Conservation (phyloP, 2,113 vertebrate species). For the Bagarius yarrelli region DNA sequence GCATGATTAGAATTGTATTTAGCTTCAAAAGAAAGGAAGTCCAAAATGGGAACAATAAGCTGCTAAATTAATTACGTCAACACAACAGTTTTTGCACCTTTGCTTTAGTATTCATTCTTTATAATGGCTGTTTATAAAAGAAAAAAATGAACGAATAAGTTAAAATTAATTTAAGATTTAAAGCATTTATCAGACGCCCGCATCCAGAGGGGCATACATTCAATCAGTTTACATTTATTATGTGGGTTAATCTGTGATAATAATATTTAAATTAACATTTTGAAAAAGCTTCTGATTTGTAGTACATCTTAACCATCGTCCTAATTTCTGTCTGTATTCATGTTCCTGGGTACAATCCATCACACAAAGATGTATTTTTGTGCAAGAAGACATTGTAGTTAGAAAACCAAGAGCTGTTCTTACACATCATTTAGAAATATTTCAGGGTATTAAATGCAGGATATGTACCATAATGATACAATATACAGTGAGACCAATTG, state of each 20-base stretch:
- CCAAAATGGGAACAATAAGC: neutral
- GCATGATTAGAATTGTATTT: neutral
- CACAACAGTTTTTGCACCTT: neutral
- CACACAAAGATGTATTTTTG: neutral
- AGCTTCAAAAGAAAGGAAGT: neutral
- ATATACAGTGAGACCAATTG: neutral
- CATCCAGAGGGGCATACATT: too few species aligned
- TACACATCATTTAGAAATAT: neutral
- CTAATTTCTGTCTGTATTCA: neutral
- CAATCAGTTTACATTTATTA: too few species aligned
- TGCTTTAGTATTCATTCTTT: neutral
- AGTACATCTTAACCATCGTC: too few species aligned
- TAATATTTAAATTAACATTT: too few species aligned
- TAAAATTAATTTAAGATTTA: too few species aligned
- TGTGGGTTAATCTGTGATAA: too few species aligned
- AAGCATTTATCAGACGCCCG: too few species aligned
- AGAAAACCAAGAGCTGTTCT: neutral
- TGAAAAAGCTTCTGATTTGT: too few species aligned
- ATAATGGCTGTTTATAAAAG: too few species aligned
- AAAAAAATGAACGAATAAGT: too few species aligned
- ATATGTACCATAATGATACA: neutral
- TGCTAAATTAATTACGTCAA: neutral
- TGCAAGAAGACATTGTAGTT: neutral
- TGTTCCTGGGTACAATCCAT: neutral
- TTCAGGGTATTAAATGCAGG: neutral